Conservation (phyloP, 2,888 invertebrate genomes). For the Lamellibrachia columna region DNA sequence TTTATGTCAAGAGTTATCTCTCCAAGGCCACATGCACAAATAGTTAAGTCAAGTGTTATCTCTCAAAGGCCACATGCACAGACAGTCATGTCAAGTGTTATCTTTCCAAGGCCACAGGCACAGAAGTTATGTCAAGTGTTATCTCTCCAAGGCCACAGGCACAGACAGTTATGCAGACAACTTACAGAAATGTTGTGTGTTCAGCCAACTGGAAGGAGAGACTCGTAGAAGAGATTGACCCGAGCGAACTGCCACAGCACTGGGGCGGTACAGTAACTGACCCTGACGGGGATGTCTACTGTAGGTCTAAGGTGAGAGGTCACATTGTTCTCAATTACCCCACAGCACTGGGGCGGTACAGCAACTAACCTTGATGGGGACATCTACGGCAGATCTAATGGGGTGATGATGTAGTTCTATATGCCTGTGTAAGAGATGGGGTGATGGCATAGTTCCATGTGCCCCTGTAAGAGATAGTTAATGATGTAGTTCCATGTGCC, state of each 20-base stretch:
- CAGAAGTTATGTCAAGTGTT: neutral
- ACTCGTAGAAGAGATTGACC: neutral
- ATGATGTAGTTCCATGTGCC: too few relatives aligned
- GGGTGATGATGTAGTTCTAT: neutral
- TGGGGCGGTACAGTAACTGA: constrained; percentile 41
- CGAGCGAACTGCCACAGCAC: constrained; percentile 17
- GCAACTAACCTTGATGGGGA: constrained; percentile 38
- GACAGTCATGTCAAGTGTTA: too few relatives aligned
- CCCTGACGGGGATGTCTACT: constrained; percentile 39
- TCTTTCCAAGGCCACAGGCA: too few relatives aligned
- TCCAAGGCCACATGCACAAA: too few relatives aligned
- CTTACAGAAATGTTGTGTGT: neutral
- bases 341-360: constrained; percentile 39
- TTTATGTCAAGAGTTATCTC: too few relatives aligned
- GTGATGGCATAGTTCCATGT: too few relatives aligned
- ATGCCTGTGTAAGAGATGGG: too few relatives aligned
- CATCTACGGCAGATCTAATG: constrained; percentile 28
- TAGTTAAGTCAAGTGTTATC: too few relatives aligned
- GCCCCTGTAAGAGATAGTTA: too few relatives aligned
- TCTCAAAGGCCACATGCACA: too few relatives aligned
- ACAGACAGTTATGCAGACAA: neutral
- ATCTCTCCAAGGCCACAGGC: neutral
- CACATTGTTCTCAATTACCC: neutral
- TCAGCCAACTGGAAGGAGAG: neutral
- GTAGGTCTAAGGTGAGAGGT: constrained; percentile 29